Percentiles rank a stretch among this genome's conserved stretches.
Evolutionary conservation across 2,113 vertebrate genomes (phyloP).

Genomic region (Siniperca chuatsi): DNA sequence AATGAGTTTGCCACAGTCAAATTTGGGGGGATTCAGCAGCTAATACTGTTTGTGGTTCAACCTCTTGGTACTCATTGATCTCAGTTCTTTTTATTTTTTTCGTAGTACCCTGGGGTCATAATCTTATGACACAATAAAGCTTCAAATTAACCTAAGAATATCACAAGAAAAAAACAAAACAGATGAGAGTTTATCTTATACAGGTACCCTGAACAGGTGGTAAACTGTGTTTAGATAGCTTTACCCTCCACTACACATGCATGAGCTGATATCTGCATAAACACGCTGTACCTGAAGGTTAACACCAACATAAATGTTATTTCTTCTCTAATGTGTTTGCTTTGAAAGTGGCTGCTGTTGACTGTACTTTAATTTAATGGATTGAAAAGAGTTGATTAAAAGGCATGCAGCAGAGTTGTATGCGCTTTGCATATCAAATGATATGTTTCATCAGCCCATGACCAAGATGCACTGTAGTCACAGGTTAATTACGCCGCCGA

Average conservation of each 20-base stretch:
- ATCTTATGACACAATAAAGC: not conserved
- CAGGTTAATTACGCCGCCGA: not conserved
- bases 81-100: not conserved
- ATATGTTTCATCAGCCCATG: conserved; percentile 8
- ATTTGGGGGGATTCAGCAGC: not conserved
- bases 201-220: not conserved
- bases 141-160: not conserved
- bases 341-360: not conserved
- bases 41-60: not conserved
- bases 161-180: too few species aligned
- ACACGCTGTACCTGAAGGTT: not conserved
- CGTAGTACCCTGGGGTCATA: not conserved
- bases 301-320: conserved; percentile 4
- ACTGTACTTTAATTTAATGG: not conserved
- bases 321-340: not conserved
- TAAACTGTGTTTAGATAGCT: not conserved
- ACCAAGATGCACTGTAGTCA: not conserved
- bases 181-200: not conserved
- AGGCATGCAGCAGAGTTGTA: not conserved
- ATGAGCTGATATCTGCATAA: not conserved
- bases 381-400: not conserved
- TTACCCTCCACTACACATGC: not conserved
- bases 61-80: not conserved
- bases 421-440: conserved; percentile 13
- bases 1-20: not conserved